Conservation (phyloP, 2,888 invertebrate species). For the Apamea epomidion region DNA sequence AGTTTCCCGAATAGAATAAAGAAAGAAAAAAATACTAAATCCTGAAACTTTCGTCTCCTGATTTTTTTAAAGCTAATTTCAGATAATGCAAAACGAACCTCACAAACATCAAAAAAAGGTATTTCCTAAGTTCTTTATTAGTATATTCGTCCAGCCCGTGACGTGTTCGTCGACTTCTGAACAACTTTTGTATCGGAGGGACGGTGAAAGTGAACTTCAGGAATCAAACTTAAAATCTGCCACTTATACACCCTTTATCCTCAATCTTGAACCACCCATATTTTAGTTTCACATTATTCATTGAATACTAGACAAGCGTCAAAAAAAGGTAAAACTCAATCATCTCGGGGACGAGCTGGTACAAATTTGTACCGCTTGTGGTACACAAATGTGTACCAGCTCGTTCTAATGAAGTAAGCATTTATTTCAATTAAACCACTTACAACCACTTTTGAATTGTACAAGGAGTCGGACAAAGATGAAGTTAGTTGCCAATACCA, state of each 20-base stretch:
- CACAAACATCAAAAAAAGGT: neutral
- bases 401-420: neutral
- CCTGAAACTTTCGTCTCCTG: neutral
- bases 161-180: constrained; percentile 9
- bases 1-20: neutral
- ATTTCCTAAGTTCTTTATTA: constrained; percentile 3
- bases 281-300: neutral
- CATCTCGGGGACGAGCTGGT: neutral
- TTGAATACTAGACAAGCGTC: neutral
- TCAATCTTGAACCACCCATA: neutral
- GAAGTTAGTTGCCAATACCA: neutral
- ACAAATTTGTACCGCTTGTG: neutral
- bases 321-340: neutral
- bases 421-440: neutral
- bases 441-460: neutral
- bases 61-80: neutral
- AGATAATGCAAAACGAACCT: neutral
- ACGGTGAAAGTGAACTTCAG: neutral
- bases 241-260: neutral
- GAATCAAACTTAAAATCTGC: neutral
- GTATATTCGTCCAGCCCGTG: constrained; percentile 25
- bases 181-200: neutral
- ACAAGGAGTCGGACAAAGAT: neutral
- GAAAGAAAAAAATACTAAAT: too few species aligned
- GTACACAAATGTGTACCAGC: neutral